These are phyloP conservation scores for Falcaria lacertinaria DNA, from an alignment of 2,888 invertebrate species.

Conservation along the genomic window DNA sequence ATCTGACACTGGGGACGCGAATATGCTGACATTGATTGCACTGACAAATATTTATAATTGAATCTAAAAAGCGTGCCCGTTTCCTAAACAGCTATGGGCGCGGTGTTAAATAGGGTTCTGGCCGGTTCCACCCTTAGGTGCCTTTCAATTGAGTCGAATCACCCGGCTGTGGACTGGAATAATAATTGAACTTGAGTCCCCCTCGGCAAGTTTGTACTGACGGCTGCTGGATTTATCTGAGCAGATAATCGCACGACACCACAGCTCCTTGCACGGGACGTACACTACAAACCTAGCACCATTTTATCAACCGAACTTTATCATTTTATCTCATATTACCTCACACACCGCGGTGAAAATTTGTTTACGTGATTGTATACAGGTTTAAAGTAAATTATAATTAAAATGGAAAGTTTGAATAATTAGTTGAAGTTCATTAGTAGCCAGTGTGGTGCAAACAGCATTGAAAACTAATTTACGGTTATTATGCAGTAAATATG, in stretches of 20 bases:
- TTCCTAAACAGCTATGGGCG: constrained; percentile 23
- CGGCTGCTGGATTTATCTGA: constrained; percentile 53
- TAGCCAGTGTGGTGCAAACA: too few relatives aligned
- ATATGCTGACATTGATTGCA: constrained; percentile 22
- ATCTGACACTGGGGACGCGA: constrained; percentile 33
- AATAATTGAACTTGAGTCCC: constrained; percentile 46
- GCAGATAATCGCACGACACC: constrained; percentile 54
- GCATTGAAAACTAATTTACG: background rate
- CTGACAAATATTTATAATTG: constrained; percentile 11
- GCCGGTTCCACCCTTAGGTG: constrained; percentile 7
- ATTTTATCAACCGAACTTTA: background rate
- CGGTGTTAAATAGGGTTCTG: constrained; percentile 23
- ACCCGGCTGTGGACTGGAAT: constrained; percentile 23
- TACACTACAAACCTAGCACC: background rate
- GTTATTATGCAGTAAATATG: background rate
- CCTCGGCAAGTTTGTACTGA: constrained; percentile 31
- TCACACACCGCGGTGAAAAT: background rate
- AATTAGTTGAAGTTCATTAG: background rate
- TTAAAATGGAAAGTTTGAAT: background rate
- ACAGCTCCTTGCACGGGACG: constrained; percentile 8
- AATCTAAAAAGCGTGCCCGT: constrained; percentile 11
- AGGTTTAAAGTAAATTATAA: background rate
- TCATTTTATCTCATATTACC: background rate
- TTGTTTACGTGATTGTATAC: background rate
- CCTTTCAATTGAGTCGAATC: background rate